Base-by-base conservation (phyloP, 2,113 vertebrate species). In the Orcinus orca region DNA sequence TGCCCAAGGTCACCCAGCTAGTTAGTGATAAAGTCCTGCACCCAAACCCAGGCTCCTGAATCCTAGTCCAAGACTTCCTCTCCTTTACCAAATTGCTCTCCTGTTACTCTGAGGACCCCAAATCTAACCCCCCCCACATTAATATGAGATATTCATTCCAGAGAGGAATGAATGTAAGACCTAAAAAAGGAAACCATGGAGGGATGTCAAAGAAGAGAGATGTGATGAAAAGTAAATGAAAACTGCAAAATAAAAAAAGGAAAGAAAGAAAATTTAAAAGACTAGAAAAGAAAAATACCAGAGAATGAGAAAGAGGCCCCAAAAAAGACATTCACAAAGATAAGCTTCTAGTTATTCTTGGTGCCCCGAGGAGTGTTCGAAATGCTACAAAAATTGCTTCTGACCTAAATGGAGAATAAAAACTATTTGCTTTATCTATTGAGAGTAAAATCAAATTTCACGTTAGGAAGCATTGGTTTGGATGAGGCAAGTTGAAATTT, bases 371-470 rank as follows among this genome's bases (percentile, higher is more conserved):
- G 55, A 81, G 38, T 65, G 29, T 74, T 73, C 76, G 95, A 92
- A 89, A 29, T n/a, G 55, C 83, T 87, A 95, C 97, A 94, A 95
- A 89, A 90, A 96, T 84, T 88, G 87, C 92, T 97, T 97, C 91
- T 91, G 96, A 97, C 91, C 89, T 95, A 93, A 92, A 90, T 96
- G 86, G 73, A 95, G 68, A 96, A 71, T 77, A 89, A 80, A 97
- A 95, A 90, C 73, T 50, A 93, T 95, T 91, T 97, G 94, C 94
- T 96, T 96, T 91, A 97, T 97, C 97, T 97, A 33, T 74, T 55
- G 29, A 89, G 90, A 97, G 67, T 95, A 79, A 97, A 97, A 95
- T 96, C 91, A 81, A 84, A 95, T 97, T 97, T 89, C 79, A 73
- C 77, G 58, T 92, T 93, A 90, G 83, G 63, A 97, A 97, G 86